Conservation (phyloP, 2,888 invertebrate species). For the Andrena bucephala region DNA sequence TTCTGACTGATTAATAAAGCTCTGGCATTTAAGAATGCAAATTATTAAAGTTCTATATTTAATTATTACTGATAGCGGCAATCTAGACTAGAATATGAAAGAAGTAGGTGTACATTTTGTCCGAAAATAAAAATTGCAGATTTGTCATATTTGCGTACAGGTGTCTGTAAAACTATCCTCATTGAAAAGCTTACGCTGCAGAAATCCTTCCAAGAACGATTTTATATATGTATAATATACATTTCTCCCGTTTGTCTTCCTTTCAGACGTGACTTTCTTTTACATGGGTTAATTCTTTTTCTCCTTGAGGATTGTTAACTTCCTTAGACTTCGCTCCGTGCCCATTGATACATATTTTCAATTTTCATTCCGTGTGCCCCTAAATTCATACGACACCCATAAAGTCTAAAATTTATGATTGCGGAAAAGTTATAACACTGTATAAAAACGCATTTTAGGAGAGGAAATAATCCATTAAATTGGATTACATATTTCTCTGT, state of each 20-base stretch:
- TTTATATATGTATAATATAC: not conserved
- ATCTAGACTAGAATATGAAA: no score
- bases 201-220: not conserved
- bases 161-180: not conserved
- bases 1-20: no score
- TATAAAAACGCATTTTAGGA: no score
- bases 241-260: constrained; percentile 5
- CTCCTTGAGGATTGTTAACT: constrained; percentile 21
- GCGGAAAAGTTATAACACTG: not conserved
- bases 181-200: not conserved
- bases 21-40: no score
- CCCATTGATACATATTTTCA: not conserved
- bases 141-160: not conserved
- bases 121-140: not conserved
- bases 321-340: constrained; percentile 13
- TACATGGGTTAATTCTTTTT: constrained; percentile 25
- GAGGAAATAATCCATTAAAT: no score
- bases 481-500: no score
- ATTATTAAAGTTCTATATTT: no score
- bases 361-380: constrained; percentile 20
- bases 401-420: constrained; percentile 17
- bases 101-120: not conserved
- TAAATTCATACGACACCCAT: constrained; percentile 12
- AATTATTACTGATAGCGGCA: no score
- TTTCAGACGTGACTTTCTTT: constrained; percentile 31